Base-by-base conservation (phyloP, 1,140 invertebrate species). In the Daktulosphaira vitifoliae region DNA sequence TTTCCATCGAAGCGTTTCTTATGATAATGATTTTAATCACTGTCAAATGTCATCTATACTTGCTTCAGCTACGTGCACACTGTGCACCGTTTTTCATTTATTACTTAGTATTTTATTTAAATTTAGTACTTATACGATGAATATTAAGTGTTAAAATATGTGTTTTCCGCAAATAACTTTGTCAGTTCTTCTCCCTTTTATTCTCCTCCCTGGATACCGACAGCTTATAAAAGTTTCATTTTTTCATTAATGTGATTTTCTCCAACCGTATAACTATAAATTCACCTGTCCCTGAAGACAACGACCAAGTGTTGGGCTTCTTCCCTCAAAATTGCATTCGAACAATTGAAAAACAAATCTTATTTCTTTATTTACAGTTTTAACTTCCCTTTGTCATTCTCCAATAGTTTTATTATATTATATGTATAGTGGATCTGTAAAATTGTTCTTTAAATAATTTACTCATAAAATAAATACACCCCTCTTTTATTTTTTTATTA, bases 371-470 rank as follows among this genome's bases (percentile, higher is more conserved):
- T 62, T 62, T n/a, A n/a, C n/a, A n/a, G n/a, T n/a, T n/a, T n/a
- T n/a, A n/a, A 29, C 42, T 46, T 29, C 23, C n/a, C 54, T 38
- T 9, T 3, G 5, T 20, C 7, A 9, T 37, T 18, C 4, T 11
- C 7, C 54, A n/a, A 18, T n/a, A 1, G 13, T 33, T 5, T 20
- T 18, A 9, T 5, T 33, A 33, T 33, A 33, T 6, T 33, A 33
- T 6, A 33, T 33, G 29, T 44, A 6, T 18, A 8, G 11, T 16
- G 39, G 44, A 33, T 39, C 56, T 39, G 3, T 33, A 25, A 62
- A 62, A 62, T 62, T 48, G 56, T 48, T 48, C 42, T 48, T 62
- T 62, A 62, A 62, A 62, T 62, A 62, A 62, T 62, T 62, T 48
- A 62, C 2, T 25, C 26, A 39, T 23, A 15, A 39, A 33, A 23